Evolutionary conservation across 1,140 invertebrate genomes (phyloP).

Genomic region (Solenopsis fugax): DNA sequence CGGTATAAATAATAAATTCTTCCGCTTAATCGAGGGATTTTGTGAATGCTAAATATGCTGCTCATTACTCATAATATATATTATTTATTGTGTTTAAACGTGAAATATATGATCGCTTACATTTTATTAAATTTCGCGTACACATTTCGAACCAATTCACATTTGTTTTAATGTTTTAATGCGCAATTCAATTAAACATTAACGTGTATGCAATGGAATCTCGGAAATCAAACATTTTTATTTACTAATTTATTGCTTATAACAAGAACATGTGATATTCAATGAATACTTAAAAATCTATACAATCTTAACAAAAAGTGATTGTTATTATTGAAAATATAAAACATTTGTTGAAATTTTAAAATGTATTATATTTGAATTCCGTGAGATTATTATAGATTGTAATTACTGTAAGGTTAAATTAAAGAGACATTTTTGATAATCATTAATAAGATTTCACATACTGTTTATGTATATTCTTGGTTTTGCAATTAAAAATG

Average conservation of each 20-base stretch:
- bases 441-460: no score
- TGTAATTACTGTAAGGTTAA: no score
- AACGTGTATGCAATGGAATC: not conserved
- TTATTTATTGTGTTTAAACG: constrained; percentile 49
- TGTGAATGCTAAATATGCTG: not conserved
- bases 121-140: constrained; percentile 40
- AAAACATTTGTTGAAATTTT: no score
- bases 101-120: constrained; percentile 3
- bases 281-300: not conserved
- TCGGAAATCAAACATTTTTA: not conserved
- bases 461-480: no score
- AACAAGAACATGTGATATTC: not conserved
- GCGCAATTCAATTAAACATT: constrained; percentile 35
- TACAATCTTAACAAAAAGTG: no score
- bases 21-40: not conserved
- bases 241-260: not conserved
- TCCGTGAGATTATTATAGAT: no score
- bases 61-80: not conserved
- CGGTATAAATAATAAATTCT: constrained; percentile 25
- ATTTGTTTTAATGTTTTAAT: constrained; percentile 9
- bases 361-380: no score
- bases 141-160: not conserved
- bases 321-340: no score
- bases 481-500: no score
- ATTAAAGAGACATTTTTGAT: no score